These are phyloP conservation scores for Gordius sp. DNA, from an alignment of 2,888 invertebrate species.

Conservation along the genomic window DNA sequence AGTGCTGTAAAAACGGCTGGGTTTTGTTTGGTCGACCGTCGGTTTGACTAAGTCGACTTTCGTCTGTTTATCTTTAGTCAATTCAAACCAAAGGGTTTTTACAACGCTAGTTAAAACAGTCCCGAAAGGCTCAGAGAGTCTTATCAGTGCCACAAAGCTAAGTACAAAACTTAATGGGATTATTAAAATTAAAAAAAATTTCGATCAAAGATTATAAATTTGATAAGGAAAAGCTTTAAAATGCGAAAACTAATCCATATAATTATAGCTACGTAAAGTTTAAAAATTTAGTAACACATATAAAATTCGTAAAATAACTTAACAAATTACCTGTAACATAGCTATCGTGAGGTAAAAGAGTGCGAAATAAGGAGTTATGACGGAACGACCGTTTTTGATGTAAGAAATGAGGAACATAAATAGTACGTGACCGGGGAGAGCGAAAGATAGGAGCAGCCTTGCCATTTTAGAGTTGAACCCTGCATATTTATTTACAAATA, in stretches of 20 bases:
- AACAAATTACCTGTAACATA: constrained; percentile 30
- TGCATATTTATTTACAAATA: no score
- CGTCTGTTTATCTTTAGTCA: no score
- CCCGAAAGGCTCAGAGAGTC: no score
- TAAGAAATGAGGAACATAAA: constrained; percentile 63
- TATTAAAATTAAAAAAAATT: no score
- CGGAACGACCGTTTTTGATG: constrained; percentile 53
- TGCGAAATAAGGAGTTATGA: constrained; percentile 52
- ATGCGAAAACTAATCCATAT: background rate
- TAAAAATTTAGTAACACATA: background rate
- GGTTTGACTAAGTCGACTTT: no score
- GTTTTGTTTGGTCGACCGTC: no score
- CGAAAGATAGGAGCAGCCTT: constrained; percentile 42
- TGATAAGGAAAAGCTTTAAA: background rate
- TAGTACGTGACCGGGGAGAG: constrained; percentile 62
- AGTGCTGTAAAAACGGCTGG: no score
- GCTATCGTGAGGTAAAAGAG: constrained; percentile 50
- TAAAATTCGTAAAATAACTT: background rate
- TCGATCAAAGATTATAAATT: no score
- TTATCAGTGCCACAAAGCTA: no score
- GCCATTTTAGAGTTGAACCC: constrained; percentile 2
- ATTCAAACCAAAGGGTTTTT: no score
- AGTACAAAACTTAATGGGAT: no score
- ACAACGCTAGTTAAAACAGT: no score
- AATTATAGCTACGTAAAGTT: background rate